Evolutionary conservation across 2,888 invertebrate species (phyloP).

Genomic region (Lepeophtheirus nordmannii): DNA sequence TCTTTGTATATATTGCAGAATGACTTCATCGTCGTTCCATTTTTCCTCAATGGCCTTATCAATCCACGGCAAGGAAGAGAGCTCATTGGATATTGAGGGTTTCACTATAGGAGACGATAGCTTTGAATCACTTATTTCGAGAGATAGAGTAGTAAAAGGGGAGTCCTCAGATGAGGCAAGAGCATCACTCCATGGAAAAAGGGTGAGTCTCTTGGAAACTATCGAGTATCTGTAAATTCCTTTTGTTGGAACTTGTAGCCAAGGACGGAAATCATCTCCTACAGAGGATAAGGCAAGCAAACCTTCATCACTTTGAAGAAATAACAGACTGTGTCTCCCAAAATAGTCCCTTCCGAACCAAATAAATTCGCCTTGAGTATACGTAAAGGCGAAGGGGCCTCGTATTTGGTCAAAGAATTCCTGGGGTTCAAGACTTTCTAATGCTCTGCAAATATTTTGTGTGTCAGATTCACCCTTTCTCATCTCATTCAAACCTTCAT

Average conservation of each 20-base stretch:
- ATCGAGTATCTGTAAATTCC: constrained; percentile 9
- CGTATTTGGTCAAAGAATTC: constrained; percentile 44
- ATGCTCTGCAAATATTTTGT: constrained; percentile 30
- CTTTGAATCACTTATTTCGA: constrained; percentile 22
- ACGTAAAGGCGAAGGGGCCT: constrained; percentile 73
- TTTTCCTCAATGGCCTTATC: not conserved
- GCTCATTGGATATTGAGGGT: not conserved
- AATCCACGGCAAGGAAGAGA: not conserved
- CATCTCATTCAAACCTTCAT: constrained; percentile 39
- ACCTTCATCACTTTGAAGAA: not conserved
- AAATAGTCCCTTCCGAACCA: constrained; percentile 72
- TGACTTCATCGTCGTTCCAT: not conserved
- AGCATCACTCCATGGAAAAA: constrained; percentile 32
- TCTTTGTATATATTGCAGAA: not conserved
- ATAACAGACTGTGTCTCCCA: constrained; percentile 66
- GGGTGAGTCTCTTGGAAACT: constrained; percentile 27
- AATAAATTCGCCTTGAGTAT: constrained; percentile 42
- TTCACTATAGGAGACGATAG: not conserved
- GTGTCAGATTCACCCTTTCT: constrained; percentile 32
- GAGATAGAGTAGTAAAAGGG: no score
- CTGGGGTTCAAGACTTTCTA: constrained; percentile 32
- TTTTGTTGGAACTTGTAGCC: not conserved
- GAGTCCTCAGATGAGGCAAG: no score
- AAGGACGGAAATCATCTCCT: not conserved
- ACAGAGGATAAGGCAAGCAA: not conserved